A percentile compares a stretch with the other conserved stretches of the same genome.
phyloP scores from a whole-genome alignment of 2,888 invertebrate genomes.

The Sericinus montela region DNA sequence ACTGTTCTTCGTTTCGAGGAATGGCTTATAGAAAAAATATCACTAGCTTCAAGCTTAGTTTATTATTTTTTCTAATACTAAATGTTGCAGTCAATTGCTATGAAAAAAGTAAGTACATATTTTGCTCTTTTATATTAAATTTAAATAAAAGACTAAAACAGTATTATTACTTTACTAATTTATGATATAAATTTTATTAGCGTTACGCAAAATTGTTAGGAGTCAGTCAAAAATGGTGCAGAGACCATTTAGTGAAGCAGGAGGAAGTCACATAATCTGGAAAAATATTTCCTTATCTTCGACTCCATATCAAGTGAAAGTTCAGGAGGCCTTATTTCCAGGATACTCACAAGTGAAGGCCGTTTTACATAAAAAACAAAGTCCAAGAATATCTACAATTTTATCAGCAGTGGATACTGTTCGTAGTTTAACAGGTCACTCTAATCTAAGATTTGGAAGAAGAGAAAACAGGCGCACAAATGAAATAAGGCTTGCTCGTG shows the following conservation, averaged over 20 bases:
- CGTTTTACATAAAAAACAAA: slow-evolving; percentile 40
- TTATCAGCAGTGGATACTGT: slow-evolving; percentile 40
- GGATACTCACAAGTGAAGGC: slow-evolving; percentile 39
- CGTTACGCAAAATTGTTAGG: slow-evolving; percentile 62
- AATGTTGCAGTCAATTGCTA: slow-evolving; percentile 33
- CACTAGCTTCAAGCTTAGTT: slow-evolving; percentile 1
- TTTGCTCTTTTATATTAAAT: too few relatives aligned
- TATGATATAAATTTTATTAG: slow-evolving; percentile 36
- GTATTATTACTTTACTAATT: too few relatives aligned
- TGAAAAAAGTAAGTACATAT: slow-evolving; percentile 52
- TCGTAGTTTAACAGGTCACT: slow-evolving; percentile 35
- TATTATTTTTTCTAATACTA: slow-evolving; percentile 26
- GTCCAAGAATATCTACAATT: slow-evolving; percentile 47
- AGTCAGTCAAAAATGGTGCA: slow-evolving; percentile 68
- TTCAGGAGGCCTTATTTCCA: slow-evolving; percentile 30
- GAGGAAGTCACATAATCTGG: slow-evolving; percentile 19
- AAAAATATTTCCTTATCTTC: slow-evolving; percentile 19
- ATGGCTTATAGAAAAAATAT: slow-evolving; percentile 9
- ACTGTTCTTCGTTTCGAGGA: slow-evolving; percentile 7
- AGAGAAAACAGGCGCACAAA: slow-evolving; percentile 25
- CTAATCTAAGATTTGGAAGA: slow-evolving; percentile 34
- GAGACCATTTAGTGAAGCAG: slow-evolving; percentile 51
- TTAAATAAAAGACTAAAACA: too few relatives aligned
- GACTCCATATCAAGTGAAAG: slow-evolving; percentile 7
- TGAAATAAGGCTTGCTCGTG: slow-evolving; percentile 41